Conservation (phyloP, 2,797 vertebrate genomes). For the Aldrovandia affinis region DNA sequence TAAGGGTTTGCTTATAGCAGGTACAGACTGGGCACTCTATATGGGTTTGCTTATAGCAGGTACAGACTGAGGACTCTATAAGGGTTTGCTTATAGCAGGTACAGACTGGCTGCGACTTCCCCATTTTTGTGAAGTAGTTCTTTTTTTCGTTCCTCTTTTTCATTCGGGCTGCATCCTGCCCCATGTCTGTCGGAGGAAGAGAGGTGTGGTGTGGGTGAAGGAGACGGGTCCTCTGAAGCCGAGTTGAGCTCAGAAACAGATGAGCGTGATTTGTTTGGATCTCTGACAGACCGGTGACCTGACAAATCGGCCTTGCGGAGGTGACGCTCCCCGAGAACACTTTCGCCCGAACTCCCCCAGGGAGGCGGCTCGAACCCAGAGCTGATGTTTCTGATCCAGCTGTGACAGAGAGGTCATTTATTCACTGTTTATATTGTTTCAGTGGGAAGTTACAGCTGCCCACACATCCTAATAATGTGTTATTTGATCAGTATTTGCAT, state of each 20-base stretch:
- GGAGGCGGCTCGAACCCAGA: not conserved
- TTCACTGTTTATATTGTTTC: not conserved
- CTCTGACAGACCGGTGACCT: not conserved
- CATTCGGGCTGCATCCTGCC: not conserved
- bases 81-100: not conserved
- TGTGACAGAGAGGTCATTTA: not conserved
- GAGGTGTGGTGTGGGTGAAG: not conserved
- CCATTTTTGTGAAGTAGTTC: no score
- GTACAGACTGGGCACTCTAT: not conserved
- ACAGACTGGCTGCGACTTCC: no score
- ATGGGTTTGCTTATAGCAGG: not conserved
- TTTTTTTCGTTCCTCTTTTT: not conserved
- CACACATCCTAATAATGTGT: not conserved
- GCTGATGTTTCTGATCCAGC: not conserved
- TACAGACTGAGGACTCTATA: not conserved
- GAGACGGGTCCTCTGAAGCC: not conserved
- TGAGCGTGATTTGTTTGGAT: constrained; percentile 10
- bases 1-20: not conserved
- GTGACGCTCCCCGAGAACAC: not conserved
- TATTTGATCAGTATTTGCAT: no score
- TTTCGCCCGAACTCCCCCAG: not conserved
- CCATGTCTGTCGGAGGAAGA: not conserved
- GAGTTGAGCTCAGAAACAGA: not conserved
- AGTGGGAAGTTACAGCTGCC: not conserved
- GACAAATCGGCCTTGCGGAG: not conserved